These are phyloP conservation scores for Agapornis roseicollis DNA, from an alignment of 2,113 vertebrate genomes.

Conservation along the genomic window DNA sequence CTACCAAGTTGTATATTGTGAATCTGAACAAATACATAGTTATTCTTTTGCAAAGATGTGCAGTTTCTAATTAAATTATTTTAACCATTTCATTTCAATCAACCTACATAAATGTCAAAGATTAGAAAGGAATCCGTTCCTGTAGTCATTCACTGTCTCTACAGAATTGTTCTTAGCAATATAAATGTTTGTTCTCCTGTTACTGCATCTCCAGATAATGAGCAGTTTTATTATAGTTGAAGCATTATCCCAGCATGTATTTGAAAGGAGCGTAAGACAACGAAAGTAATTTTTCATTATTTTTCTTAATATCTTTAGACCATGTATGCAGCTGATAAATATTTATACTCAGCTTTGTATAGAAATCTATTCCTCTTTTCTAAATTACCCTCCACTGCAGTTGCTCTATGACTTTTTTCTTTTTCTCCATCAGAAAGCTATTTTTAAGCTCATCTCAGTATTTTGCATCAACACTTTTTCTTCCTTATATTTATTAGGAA, in stretches of 20 bases:
- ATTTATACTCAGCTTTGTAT: background rate
- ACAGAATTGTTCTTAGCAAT: background rate
- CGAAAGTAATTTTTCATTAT: slow-evolving; percentile 39
- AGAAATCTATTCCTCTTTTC: background rate
- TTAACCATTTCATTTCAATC: background rate
- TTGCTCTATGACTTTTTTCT: background rate
- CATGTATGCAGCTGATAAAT: slow-evolving; percentile 21
- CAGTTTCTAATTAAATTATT: background rate
- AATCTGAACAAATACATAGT: background rate
- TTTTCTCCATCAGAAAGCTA: background rate
- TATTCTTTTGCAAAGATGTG: background rate
- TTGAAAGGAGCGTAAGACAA: slow-evolving; percentile 32
- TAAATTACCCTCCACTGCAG: background rate
- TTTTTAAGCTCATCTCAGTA: background rate
- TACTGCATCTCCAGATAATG: slow-evolving; percentile 51
- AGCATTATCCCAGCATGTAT: slow-evolving; percentile 46
- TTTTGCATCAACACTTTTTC: background rate
- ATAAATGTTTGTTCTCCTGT: slow-evolving; percentile 43
- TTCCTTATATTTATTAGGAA: background rate
- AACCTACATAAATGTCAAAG: slow-evolving; percentile 10
- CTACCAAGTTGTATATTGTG: background rate
- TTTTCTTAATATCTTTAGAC: slow-evolving; percentile 31
- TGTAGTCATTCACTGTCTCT: background rate
- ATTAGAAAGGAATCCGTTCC: background rate
- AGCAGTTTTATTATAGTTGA: slow-evolving; percentile 46